A percentile compares a stretch with the other conserved stretches of the same genome.
Evolutionary conservation across 2,888 invertebrate species (phyloP).

Genomic region (Leptopilina syphax): DNA sequence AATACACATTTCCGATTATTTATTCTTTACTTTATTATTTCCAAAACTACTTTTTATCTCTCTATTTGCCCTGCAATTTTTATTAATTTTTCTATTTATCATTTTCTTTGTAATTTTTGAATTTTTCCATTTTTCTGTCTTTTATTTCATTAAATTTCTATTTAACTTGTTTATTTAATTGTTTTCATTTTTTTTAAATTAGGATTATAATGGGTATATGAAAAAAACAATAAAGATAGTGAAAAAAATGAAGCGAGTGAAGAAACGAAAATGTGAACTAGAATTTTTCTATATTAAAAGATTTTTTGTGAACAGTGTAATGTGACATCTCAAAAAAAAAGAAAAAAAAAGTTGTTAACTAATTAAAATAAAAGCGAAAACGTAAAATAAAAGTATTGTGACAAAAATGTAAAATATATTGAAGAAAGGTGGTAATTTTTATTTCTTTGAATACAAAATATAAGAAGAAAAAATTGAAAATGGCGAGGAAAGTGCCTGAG

Average conservation of each 20-base stretch:
- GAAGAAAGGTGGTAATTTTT: neutral
- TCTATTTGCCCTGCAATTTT: no score
- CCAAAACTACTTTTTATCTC: no score
- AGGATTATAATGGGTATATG: no score
- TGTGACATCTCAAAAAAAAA: neutral
- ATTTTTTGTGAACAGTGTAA: neutral
- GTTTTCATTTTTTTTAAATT: no score
- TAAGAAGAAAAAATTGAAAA: neutral
- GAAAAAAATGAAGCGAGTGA: conserved; percentile 12
- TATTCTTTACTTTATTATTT: neutral
- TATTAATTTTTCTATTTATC: no score
- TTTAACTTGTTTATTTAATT: no score
- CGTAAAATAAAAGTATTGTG: conserved; percentile 42
- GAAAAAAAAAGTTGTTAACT: neutral
- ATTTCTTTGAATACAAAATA: no score
- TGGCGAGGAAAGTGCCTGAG: conserved; percentile 33
- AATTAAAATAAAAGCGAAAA: neutral
- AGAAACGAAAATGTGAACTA: neutral
- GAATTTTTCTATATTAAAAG: neutral
- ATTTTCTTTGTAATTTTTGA: no score
- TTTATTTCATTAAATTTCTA: no score
- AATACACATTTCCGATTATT: no score
- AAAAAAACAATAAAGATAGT: neutral
- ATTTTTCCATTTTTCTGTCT: no score
- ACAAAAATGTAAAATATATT: conserved; percentile 57